These are phyloP conservation scores for Cyphomyrus discorhynchus DNA, from an alignment of 2,113 vertebrate genomes.

Conservation along the genomic window DNA sequence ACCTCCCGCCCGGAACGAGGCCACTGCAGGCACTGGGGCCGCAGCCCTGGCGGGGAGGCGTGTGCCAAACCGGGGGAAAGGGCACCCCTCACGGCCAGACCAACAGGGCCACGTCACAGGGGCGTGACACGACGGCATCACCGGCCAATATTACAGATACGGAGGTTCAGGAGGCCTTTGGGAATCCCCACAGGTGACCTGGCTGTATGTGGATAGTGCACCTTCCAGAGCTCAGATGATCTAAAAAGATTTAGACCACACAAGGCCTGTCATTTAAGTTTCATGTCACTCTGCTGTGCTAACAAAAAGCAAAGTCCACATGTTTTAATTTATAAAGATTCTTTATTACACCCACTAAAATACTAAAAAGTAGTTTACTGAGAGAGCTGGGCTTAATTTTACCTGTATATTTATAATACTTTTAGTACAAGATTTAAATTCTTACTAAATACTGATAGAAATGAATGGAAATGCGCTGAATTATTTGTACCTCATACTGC, in stretches of 20 bases:
- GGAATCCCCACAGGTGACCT: background rate
- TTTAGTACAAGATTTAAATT: background rate
- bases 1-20: slow-evolving; percentile 62
- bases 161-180: slow-evolving; percentile 54
- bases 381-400: background rate
- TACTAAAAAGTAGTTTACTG: background rate
- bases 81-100: background rate
- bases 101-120: background rate
- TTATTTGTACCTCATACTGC: background rate
- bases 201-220: slow-evolving; percentile 16
- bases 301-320: background rate
- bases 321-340: background rate
- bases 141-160: slow-evolving; percentile 43
- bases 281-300: background rate
- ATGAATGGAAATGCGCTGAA: background rate
- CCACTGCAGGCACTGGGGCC: background rate
- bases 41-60: too few relatives aligned
- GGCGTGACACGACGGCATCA: background rate
- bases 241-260: background rate
- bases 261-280: background rate
- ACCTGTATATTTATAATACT: background rate
- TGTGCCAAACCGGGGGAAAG: background rate
- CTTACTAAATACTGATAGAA: background rate
- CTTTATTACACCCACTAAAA: background rate
- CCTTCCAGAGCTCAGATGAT: background rate